A percentile compares a stretch with the other conserved stretches of the same genome.
These are phyloP conservation scores for Mesorhabditis sp. DNA, from an alignment of 2,888 invertebrate species.

Conservation along the genomic window DNA sequence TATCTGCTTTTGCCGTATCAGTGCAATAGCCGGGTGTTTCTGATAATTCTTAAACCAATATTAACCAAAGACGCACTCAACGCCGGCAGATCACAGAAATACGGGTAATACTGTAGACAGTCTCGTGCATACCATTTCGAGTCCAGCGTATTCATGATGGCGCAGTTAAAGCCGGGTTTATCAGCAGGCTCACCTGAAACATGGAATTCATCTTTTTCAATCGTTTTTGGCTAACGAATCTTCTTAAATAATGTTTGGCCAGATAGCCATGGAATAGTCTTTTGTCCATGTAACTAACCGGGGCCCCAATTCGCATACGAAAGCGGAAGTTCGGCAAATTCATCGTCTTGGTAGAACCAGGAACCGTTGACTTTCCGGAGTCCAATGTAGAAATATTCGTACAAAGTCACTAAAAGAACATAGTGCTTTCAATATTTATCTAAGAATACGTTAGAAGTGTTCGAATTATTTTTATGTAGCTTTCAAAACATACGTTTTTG, in stretches of 20 bases:
- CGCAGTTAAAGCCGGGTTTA: background rate
- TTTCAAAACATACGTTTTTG: background rate
- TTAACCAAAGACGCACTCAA: background rate
- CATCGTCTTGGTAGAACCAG: background rate
- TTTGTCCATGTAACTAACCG: background rate
- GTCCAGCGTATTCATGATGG: background rate
- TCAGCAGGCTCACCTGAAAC: too few relatives aligned
- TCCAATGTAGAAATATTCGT: background rate
- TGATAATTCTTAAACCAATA: background rate
- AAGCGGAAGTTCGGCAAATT: background rate
- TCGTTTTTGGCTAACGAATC: too few relatives aligned
- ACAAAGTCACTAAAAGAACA: too few relatives aligned
- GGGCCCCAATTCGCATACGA: background rate
- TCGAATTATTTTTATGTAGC: too few relatives aligned
- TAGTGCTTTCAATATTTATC: too few relatives aligned
- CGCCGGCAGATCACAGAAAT: constrained; percentile 1
- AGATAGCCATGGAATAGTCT: too few relatives aligned
- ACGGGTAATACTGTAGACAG: background rate
- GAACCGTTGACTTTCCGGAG: constrained; percentile 1
- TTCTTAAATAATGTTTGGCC: too few relatives aligned
- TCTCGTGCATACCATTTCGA: background rate
- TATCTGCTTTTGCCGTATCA: background rate
- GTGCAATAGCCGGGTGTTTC: background rate
- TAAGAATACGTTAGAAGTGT: too few relatives aligned
- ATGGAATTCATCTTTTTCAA: too few relatives aligned